Conservation (phyloP, 2,888 invertebrate genomes). For the Lycia hirtaria region DNA sequence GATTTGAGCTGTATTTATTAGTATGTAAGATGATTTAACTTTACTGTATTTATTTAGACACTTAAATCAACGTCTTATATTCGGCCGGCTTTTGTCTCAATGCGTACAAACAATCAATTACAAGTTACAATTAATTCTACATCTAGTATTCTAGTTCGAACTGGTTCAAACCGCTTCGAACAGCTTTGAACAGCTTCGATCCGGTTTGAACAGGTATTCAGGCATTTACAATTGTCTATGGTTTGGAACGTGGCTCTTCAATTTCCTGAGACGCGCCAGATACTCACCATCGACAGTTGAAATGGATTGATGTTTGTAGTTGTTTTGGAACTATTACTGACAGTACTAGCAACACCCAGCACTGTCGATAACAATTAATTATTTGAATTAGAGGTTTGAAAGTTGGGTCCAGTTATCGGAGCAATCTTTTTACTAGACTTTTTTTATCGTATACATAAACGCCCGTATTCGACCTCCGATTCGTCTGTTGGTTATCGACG, state of each 20-base stretch:
- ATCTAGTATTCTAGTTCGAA: not conserved
- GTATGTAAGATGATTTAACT: too few species aligned
- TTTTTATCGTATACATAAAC: too few species aligned
- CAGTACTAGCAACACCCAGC: not conserved
- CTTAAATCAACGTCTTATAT: not conserved
- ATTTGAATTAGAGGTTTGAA: too few species aligned
- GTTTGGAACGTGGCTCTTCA: conserved; percentile 4
- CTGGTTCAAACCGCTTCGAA: not conserved
- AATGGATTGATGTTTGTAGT: not conserved
- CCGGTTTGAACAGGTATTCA: conserved; percentile 5
- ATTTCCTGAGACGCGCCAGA: conserved; percentile 2
- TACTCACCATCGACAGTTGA: not conserved
- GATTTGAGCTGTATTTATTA: too few species aligned
- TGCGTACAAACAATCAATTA: not conserved
- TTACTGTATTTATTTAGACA: too few species aligned
- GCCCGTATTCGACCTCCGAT: too few species aligned
- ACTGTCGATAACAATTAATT: too few species aligned
- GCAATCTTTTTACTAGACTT: too few species aligned
- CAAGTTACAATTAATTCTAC: not conserved
- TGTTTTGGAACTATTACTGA: not conserved
- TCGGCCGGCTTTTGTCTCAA: not conserved
- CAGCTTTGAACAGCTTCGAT: not conserved
- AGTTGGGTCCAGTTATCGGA: too few species aligned
- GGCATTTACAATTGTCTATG: conserved; percentile 3
- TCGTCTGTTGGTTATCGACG: too few species aligned